Conservation (phyloP, 2,797 vertebrate species). For the Pangasius larnaudii region DNA sequence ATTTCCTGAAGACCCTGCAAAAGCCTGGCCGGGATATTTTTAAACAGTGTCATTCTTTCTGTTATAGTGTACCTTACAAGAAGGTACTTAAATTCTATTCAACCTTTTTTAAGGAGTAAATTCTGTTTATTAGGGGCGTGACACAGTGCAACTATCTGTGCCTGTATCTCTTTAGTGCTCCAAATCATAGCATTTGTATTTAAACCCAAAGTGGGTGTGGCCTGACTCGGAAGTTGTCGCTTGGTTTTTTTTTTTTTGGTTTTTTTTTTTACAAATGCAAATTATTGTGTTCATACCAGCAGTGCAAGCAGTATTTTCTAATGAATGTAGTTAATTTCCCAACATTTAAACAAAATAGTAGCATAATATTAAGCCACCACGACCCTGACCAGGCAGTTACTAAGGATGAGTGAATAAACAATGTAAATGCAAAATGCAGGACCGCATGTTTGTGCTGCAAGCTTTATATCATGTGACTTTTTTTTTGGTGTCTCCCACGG, state of each 20-base stretch:
- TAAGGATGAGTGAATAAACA: background rate
- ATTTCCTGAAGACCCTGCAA: conserved; percentile 90
- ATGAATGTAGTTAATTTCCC: background rate
- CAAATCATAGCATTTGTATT: background rate
- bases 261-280: background rate
- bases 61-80: conserved; percentile 87
- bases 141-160: background rate
- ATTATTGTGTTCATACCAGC: background rate
- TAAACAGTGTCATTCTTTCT: conserved; percentile 90
- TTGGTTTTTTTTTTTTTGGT: background rate
- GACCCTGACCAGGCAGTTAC: background rate
- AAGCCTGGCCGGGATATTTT: conserved; percentile 91
- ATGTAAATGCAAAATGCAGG: background rate
- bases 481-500: background rate
- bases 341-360: background rate
- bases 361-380: background rate
- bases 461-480: background rate
- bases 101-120: background rate
- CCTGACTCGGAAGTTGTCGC: background rate
- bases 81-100: conserved; percentile 72
- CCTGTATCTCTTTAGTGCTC: background rate
- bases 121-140: background rate
- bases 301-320: background rate
- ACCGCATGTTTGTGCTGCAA: background rate
- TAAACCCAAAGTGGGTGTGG: background rate